These are phyloP conservation scores for Odontamblyopus lacepedii DNA, from an alignment of 2,797 vertebrate genomes.

Conservation along the genomic window DNA sequence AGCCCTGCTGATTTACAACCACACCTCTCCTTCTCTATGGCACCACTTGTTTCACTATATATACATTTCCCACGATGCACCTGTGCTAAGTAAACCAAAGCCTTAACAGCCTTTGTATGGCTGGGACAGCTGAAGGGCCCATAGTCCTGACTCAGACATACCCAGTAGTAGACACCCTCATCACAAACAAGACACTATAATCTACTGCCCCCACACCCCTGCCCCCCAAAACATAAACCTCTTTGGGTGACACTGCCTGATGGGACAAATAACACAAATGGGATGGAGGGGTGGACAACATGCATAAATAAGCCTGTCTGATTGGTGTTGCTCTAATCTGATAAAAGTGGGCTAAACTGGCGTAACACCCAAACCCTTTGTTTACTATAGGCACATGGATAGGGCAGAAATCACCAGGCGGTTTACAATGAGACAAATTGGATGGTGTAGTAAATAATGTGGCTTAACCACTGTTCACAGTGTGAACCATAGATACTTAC, in stretches of 20 bases:
- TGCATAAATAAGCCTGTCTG: constrained; percentile 52
- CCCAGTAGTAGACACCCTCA: constrained; percentile 9
- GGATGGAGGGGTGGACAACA: constrained; percentile 44
- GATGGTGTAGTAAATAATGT: constrained; percentile 31
- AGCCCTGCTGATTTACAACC: constrained; percentile 25
- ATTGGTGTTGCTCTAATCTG: constrained; percentile 70
- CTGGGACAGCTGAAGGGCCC: constrained; percentile 72
- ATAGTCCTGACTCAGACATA: constrained; percentile 18
- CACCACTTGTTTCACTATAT: constrained; percentile 47
- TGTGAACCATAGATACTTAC: not conserved
- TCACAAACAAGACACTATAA: constrained; percentile 56
- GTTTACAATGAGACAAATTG: constrained; percentile 47
- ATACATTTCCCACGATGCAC: constrained; percentile 62
- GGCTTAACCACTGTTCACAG: constrained; percentile 32
- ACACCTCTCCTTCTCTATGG: constrained; percentile 10
- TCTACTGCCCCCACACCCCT: constrained; percentile 66
- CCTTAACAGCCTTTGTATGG: constrained; percentile 24
- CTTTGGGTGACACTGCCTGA: constrained; percentile 66
- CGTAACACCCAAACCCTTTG: constrained; percentile 72
- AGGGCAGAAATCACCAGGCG: constrained; percentile 49
- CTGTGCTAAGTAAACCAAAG: constrained; percentile 56
- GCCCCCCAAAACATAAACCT: constrained; percentile 64
- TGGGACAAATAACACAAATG: constrained; percentile 55
- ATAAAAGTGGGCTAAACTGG: constrained; percentile 67
- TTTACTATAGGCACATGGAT: constrained; percentile 60